Percentiles rank a stretch among this genome's conserved stretches.
Conservation (phyloP, 2,113 vertebrate species). For the Lagopus leucura region DNA sequence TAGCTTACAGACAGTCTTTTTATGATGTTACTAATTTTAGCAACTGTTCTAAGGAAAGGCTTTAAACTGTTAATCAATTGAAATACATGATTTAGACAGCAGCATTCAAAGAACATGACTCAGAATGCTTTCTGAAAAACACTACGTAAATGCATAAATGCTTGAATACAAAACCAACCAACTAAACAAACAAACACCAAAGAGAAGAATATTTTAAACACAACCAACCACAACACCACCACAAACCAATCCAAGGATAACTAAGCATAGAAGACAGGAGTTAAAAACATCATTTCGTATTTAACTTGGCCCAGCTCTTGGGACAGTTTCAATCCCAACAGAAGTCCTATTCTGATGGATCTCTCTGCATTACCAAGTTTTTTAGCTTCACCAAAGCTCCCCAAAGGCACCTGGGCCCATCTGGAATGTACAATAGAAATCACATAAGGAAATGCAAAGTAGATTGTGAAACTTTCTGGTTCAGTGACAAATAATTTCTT, state of each 20-base stretch:
- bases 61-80: constrained; percentile 36
- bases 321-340: background rate
- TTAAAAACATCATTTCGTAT: background rate
- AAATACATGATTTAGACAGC: constrained; percentile 18
- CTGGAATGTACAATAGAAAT: background rate
- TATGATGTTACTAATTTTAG: constrained; percentile 36
- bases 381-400: background rate
- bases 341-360: background rate
- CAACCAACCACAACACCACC: background rate
- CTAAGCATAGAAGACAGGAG: background rate
- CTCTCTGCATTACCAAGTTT: background rate
- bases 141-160: background rate
- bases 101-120: background rate
- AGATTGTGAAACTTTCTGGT: background rate
- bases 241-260: background rate
- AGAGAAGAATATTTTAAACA: too few relatives aligned
- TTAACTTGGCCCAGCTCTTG: background rate
- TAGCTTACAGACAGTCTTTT: background rate
- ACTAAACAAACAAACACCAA: background rate
- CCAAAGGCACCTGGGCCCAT: background rate
- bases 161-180: background rate
- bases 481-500: background rate
- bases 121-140: constrained; percentile 12
- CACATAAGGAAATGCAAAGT: background rate
- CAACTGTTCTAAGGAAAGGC: background rate